Evolutionary conservation across 2,113 vertebrate species (phyloP).

Genomic region (Chaetodon trifascialis): DNA sequence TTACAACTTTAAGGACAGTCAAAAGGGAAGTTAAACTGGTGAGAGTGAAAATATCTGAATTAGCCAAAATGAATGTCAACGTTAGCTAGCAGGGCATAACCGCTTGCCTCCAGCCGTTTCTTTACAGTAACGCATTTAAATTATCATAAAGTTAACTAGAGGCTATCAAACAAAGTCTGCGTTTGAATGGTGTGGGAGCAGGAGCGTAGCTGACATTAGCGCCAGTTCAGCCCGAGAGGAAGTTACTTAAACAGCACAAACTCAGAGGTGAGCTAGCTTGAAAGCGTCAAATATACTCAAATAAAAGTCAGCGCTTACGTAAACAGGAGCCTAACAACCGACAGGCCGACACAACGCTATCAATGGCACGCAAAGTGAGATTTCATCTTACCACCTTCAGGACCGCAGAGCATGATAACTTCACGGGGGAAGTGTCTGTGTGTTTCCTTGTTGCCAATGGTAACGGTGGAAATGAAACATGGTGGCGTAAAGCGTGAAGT

Average conservation of each 20-base stretch:
- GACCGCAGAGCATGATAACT: conserved; percentile 11
- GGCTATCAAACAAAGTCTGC: neutral
- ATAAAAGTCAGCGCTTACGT: neutral
- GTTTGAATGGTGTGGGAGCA: neutral
- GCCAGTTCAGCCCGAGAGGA: conserved; percentile 3
- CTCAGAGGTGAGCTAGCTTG: neutral
- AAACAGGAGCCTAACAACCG: neutral
- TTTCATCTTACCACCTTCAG: conserved; percentile 47
- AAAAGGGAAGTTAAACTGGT: conserved; percentile 23
- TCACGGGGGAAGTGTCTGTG: conserved; percentile 55
- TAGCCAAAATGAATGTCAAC: neutral
- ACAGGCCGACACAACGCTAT: neutral
- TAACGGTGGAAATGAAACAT: conserved; percentile 68
- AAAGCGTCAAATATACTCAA: neutral
- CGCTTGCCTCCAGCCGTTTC: neutral
- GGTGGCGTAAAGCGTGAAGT: conserved; percentile 34
- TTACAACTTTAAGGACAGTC: neutral
- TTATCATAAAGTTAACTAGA: neutral
- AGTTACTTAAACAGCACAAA: conserved; percentile 26
- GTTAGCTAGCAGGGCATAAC: neutral
- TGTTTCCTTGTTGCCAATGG: conserved; percentile 80
- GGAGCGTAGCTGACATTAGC: neutral
- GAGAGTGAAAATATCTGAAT: neutral
- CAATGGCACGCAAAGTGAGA: neutral
- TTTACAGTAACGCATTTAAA: neutral